phyloP scores from a whole-genome alignment of 2,888 invertebrate genomes.

The Caenorhabditis sp. region DNA sequence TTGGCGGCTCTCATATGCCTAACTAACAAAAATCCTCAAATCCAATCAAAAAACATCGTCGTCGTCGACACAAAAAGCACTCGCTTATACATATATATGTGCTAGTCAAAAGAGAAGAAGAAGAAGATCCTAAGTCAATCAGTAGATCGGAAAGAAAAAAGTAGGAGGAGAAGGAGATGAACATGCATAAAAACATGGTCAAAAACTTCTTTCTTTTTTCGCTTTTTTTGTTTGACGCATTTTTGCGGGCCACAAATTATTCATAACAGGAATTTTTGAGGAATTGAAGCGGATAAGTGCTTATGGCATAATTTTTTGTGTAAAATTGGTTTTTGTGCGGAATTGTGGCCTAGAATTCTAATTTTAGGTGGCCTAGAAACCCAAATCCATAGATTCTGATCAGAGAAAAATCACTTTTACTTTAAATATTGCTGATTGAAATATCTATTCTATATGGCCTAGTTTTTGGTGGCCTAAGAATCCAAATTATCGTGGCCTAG shows the following conservation, averaged over 20 bases:
- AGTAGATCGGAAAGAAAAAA: constrained; percentile 5
- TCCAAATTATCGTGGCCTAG: too few species aligned
- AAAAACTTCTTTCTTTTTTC: constrained; percentile 1
- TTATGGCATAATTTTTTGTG: neutral
- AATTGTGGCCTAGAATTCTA: too few species aligned
- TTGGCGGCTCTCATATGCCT: too few species aligned
- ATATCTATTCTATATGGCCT: too few species aligned
- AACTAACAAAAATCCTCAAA: constrained; percentile 8
- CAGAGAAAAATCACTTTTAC: too few species aligned
- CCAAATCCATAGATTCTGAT: too few species aligned
- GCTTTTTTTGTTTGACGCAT: neutral
- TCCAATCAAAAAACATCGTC: constrained; percentile 31
- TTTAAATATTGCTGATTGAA: too few species aligned
- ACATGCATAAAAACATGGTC: neutral
- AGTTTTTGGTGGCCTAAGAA: too few species aligned
- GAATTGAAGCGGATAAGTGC: neutral
- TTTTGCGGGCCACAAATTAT: neutral
- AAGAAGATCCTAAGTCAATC: constrained; percentile 24
- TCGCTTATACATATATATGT: too few species aligned
- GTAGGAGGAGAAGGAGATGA: constrained; percentile 1
- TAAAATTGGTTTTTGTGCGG: too few species aligned
- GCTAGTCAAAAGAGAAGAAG: constrained; percentile 2
- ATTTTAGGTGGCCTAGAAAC: too few species aligned
- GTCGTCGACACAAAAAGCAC: neutral
- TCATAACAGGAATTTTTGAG: neutral